A percentile compares a stretch with the other conserved stretches of the same genome.
Evolutionary conservation across 2,888 invertebrate genomes (phyloP).

Genomic region (Scaptomyza parva): DNA sequence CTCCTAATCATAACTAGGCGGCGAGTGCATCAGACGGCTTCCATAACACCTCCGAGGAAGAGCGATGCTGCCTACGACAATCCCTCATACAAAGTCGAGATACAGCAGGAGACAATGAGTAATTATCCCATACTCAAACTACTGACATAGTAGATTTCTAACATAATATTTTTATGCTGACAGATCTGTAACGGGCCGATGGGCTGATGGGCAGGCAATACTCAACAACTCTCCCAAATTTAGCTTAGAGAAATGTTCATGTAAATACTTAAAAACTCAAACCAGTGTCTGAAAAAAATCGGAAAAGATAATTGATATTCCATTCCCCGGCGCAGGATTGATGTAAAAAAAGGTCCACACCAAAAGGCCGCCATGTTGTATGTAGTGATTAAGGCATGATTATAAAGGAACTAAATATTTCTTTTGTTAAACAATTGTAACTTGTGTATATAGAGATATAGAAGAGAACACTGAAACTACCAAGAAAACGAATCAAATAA

Average conservation of each 20-base stretch:
- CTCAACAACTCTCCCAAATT: conserved; percentile 47
- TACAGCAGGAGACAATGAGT: conserved; percentile 97
- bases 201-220: conserved; percentile 40
- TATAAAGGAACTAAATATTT: conserved; percentile 38
- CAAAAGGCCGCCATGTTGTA: conserved; percentile 70
- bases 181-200: conserved; percentile 69
- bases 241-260: conserved; percentile 65
- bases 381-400: conserved; percentile 68
- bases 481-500: conserved; percentile 16
- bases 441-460: conserved; percentile 69
- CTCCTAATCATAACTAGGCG: conserved; percentile 92
- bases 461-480: conserved; percentile 54
- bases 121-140: conserved; percentile 67
- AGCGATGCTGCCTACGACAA: conserved; percentile 96
- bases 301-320: conserved; percentile 40
- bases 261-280: conserved; percentile 67
- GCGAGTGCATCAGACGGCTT: conserved; percentile 89
- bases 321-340: conserved; percentile 59
- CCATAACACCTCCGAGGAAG: conserved; percentile 92
- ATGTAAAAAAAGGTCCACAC: conserved; percentile 28
- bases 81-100: conserved; percentile 96
- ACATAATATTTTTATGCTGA: conserved; percentile 4
- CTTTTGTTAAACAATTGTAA: conserved; percentile 65
- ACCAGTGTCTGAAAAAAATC: conserved; percentile 71
- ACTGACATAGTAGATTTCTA: neutral